A percentile compares a stretch with the other conserved stretches of the same genome.
These are phyloP conservation scores for Machimus atricapillus DNA, from an alignment of 2,888 invertebrate species.

Conservation along the genomic window DNA sequence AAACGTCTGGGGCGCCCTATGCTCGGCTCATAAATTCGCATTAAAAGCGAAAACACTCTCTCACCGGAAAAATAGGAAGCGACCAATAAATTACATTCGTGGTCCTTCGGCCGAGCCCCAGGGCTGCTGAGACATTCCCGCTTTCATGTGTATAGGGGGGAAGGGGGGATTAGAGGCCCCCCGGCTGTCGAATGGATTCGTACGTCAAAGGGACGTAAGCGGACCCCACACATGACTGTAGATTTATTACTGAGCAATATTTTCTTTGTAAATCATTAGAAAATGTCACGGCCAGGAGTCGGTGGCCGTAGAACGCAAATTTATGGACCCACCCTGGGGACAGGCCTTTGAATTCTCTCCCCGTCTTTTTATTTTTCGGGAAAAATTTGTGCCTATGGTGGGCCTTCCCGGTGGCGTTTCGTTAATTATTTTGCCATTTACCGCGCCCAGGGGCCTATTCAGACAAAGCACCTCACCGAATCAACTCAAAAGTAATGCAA, in stretches of 20 bases:
- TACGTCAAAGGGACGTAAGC: conserved; percentile 14
- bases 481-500: background rate
- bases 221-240: background rate
- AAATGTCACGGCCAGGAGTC: conserved; percentile 16
- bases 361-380: background rate
- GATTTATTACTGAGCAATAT: conserved; percentile 24
- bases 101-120: conserved; percentile 16
- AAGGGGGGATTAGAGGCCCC: background rate
- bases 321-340: background rate
- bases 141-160: background rate
- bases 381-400: background rate
- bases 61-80: conserved; percentile 28
- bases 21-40: conserved; percentile 19
- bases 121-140: background rate
- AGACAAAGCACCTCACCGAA: background rate
- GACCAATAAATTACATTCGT: conserved; percentile 21
- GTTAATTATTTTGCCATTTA: conserved; percentile 7
- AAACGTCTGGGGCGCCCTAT: background rate
- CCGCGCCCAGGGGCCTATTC: background rate
- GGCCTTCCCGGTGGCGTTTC: background rate
- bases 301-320: conserved; percentile 4
- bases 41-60: conserved; percentile 30
- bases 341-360: background rate
- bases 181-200: conserved; percentile 5
- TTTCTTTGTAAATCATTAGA: conserved; percentile 33